Conservation (phyloP, 1,140 invertebrate genomes). For the Drosophila pectinifera region DNA sequence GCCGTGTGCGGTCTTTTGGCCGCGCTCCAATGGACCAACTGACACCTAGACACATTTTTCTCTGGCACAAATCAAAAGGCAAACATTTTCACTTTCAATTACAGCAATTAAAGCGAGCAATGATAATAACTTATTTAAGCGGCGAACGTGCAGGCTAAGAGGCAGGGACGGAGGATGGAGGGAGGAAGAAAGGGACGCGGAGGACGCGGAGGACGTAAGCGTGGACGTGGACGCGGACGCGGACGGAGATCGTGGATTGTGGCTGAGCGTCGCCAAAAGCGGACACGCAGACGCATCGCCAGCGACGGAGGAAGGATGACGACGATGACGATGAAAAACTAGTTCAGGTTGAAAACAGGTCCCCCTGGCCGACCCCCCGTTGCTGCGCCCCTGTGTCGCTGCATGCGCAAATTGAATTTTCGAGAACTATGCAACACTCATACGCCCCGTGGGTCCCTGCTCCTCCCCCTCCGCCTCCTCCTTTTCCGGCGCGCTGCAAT, state of each 20-base stretch:
- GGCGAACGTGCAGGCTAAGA: constrained; percentile 44
- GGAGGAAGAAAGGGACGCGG: not conserved
- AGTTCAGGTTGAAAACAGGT: constrained; percentile 63
- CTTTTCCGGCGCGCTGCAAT: constrained; percentile 42
- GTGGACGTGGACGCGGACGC: not conserved
- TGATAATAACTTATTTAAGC: constrained; percentile 84
- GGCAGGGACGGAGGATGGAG: constrained; percentile 8
- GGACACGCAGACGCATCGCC: constrained; percentile 28
- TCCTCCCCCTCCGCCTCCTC: not conserved
- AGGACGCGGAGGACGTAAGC: not conserved
- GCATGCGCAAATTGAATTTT: constrained; percentile 78
- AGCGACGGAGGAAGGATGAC: constrained; percentile 13
- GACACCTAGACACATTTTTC: constrained; percentile 83
- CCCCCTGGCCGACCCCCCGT: constrained; percentile 8
- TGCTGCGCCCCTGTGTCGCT: constrained; percentile 16
- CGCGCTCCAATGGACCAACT: constrained; percentile 44
- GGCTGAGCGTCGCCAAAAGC: constrained; percentile 33
- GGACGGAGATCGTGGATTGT: constrained; percentile 11
- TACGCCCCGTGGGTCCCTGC: constrained; percentile 74
- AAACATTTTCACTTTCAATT: constrained; percentile 84
- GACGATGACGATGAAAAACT: constrained; percentile 57
- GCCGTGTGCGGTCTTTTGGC: constrained; percentile 34
- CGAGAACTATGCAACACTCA: constrained; percentile 81
- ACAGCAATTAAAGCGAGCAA: constrained; percentile 83
- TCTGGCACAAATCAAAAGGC: constrained; percentile 79